Conservation (phyloP, 2,113 vertebrate genomes). For the Monarcha castaneiventris region DNA sequence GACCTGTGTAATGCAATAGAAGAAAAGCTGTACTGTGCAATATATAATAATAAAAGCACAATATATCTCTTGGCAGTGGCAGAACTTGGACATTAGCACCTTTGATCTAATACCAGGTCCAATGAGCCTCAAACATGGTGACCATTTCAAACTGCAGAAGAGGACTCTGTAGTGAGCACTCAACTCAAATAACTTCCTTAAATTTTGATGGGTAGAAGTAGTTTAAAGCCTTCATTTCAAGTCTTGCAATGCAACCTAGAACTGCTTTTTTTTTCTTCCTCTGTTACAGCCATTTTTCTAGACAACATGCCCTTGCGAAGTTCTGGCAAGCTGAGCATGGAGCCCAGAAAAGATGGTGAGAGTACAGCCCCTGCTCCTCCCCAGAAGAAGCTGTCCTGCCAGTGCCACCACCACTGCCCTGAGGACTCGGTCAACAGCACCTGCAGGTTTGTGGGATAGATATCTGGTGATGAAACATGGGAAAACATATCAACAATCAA, state of each 20-base stretch:
- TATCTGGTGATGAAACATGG: background rate
- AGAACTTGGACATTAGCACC: background rate
- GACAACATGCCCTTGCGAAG: constrained; percentile 86
- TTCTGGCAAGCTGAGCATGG: constrained; percentile 81
- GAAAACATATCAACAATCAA: background rate
- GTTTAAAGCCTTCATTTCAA: background rate
- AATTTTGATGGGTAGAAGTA: background rate
- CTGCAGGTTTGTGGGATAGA: constrained; percentile 83
- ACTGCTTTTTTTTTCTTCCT: background rate
- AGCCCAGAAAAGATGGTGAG: constrained; percentile 79
- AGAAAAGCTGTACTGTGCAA: background rate
- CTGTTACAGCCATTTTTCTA: constrained; percentile 75
- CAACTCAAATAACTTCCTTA: background rate
- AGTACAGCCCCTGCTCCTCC: constrained; percentile 78
- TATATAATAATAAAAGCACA: background rate
- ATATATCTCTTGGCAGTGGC: background rate
- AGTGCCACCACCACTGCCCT: constrained; percentile 92
- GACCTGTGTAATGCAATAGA: background rate
- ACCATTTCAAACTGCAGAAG: background rate
- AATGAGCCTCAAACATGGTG: background rate
- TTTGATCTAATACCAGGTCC: background rate
- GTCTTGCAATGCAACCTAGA: background rate
- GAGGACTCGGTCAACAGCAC: constrained; percentile 92
- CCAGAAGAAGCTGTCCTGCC: constrained; percentile 84
- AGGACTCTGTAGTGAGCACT: background rate